A percentile compares a stretch with the other conserved stretches of the same genome.
Conservation (phyloP, 2,797 vertebrate species). For the Epinephelus awoara region DNA sequence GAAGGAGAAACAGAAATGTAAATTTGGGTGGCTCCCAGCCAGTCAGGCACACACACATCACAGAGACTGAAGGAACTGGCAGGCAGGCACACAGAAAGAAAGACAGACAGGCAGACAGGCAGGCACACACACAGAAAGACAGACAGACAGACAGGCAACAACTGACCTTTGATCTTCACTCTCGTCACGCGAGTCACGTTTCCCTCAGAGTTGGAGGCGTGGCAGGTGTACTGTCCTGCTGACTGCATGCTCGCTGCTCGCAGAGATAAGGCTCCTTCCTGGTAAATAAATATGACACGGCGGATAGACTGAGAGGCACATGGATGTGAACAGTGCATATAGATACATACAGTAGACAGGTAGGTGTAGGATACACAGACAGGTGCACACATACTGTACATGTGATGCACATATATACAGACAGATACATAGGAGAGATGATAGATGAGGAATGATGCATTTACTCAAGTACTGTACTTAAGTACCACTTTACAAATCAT, state of each 20-base stretch:
- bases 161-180: constrained; percentile 94
- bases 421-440: too few species aligned
- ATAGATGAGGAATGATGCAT: background rate
- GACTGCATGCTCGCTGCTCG: constrained; percentile 79
- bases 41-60: constrained; percentile 51
- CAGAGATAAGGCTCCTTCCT: constrained; percentile 88
- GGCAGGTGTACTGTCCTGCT: constrained; percentile 91
- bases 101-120: constrained; percentile 19
- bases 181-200: constrained; percentile 86
- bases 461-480: background rate
- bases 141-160: constrained; percentile 24
- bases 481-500: too few species aligned
- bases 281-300: constrained; percentile 86
- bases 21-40: constrained; percentile 60
- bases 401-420: too few species aligned
- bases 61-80: constrained; percentile 35
- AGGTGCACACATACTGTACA: background rate
- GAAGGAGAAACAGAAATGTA: constrained; percentile 71
- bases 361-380: background rate
- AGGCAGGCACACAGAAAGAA: constrained; percentile 1
- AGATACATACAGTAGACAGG: background rate
- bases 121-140: background rate
- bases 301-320: constrained; percentile 23
- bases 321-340: background rate
- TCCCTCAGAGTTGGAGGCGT: constrained; percentile 92